phyloP scores from a whole-genome alignment of 2,888 invertebrate genomes.

The Nomada fabriciana region DNA sequence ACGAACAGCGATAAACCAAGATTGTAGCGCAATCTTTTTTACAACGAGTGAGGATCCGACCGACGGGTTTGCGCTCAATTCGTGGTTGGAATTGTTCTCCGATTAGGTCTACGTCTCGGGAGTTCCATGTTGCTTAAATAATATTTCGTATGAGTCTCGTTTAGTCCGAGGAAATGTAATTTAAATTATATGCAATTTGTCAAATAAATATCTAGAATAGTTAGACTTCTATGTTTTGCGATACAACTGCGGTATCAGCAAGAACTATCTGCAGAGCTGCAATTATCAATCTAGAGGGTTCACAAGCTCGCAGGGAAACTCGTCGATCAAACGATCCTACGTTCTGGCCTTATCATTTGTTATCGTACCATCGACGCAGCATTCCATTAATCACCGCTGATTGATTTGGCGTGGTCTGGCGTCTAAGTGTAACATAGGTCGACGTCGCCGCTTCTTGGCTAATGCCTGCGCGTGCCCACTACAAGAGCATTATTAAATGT shows the following conservation, averaged over 20 bases:
- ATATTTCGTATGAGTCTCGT: too few species aligned
- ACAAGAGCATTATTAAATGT: conserved; percentile 50
- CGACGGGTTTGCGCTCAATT: not conserved
- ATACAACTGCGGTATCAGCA: not conserved
- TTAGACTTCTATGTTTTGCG: too few species aligned
- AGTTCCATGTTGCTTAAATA: too few species aligned
- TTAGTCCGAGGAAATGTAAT: too few species aligned
- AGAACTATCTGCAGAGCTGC: not conserved
- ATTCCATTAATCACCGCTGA: conserved; percentile 58
- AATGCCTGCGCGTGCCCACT: conserved; percentile 13
- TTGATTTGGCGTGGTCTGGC: conserved; percentile 49
- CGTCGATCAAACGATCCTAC: conserved; percentile 3
- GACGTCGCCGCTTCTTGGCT: conserved; percentile 41
- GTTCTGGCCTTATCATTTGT: conserved; percentile 28
- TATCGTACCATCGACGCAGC: conserved; percentile 13
- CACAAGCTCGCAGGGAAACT: not conserved
- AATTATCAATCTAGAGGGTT: not conserved
- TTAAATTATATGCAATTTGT: too few species aligned
- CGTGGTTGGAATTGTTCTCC: not conserved
- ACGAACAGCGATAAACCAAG: conserved; percentile 16
- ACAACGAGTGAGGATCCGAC: not conserved
- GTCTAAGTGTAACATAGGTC: conserved; percentile 43
- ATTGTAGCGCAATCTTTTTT: conserved; percentile 5
- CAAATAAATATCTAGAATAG: too few species aligned
- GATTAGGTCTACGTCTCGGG: too few species aligned